These are phyloP conservation scores for Drosophila busckii DNA, from an alignment of 1,140 invertebrate species.

Conservation along the genomic window DNA sequence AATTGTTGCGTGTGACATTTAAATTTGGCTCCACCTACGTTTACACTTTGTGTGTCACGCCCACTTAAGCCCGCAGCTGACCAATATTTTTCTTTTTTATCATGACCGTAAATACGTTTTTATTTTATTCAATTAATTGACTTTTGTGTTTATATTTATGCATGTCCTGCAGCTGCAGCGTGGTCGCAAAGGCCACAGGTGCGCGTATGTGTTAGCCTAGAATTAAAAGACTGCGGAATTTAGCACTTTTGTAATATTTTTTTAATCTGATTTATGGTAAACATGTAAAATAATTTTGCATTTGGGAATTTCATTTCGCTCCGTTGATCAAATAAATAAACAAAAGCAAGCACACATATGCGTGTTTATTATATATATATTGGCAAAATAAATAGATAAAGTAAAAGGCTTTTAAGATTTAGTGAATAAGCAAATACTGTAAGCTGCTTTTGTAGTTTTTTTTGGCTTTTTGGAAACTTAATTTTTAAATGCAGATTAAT, in stretches of 20 bases:
- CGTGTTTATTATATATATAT: no score
- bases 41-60: neutral
- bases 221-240: conserved; percentile 26
- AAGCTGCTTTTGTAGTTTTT: no score
- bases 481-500: no score
- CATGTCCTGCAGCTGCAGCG: conserved; percentile 5
- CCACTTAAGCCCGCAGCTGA: conserved; percentile 20
- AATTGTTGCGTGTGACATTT: conserved; percentile 39
- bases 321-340: no score
- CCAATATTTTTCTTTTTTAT: conserved; percentile 19
- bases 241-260: conserved; percentile 37
- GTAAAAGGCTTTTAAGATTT: no score
- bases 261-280: conserved; percentile 37
- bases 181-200: neutral
- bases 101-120: conserved; percentile 30
- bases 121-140: conserved; percentile 67
- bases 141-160: conserved; percentile 46
- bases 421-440: no score
- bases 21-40: conserved; percentile 27
- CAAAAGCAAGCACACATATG: no score
- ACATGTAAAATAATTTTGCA: conserved; percentile 28
- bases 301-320: conserved; percentile 20
- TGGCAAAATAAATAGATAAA: no score
- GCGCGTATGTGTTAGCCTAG: neutral
- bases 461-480: no score